Percentiles rank a stretch among this genome's conserved stretches.
These are phyloP conservation scores for Lucinisca nassula DNA, from an alignment of 2,888 invertebrate genomes.

Conservation along the genomic window DNA sequence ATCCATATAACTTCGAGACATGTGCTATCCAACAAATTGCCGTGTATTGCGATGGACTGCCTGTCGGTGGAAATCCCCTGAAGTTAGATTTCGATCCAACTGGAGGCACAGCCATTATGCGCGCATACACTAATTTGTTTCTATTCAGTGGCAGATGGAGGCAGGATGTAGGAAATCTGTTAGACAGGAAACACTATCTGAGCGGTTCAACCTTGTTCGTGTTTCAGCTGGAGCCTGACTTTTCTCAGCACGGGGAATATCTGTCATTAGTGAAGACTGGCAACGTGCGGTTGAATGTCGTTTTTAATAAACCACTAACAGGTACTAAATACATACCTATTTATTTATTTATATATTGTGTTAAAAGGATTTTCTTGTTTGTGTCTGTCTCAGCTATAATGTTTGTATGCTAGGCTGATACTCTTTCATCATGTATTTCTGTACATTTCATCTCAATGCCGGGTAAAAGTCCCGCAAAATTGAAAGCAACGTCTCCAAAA, in stretches of 20 bases:
- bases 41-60: conserved; percentile 51
- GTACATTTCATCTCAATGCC: too few species aligned
- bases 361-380: too few species aligned
- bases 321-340: too few species aligned
- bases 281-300: conserved; percentile 44
- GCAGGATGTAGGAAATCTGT: conserved; percentile 34
- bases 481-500: too few species aligned
- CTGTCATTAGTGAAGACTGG: conserved; percentile 45
- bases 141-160: conserved; percentile 42
- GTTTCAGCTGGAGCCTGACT: conserved; percentile 54
- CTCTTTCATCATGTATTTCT: too few species aligned
- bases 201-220: conserved; percentile 42
- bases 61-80: conserved; percentile 48
- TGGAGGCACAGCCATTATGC: conserved; percentile 23
- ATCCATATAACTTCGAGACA: conserved; percentile 53
- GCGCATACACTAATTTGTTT: conserved; percentile 48
- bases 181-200: conserved; percentile 33
- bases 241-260: conserved; percentile 53
- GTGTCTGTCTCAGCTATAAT: too few species aligned
- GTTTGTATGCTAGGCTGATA: too few species aligned
- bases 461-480: too few species aligned
- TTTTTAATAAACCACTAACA: conserved; percentile 30
- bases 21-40: conserved; percentile 43
- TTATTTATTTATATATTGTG: too few species aligned
- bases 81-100: conserved; percentile 35